Evolutionary conservation across 2,797 vertebrate genomes (phyloP).

Genomic region (Sylvilagus floridanus): DNA sequence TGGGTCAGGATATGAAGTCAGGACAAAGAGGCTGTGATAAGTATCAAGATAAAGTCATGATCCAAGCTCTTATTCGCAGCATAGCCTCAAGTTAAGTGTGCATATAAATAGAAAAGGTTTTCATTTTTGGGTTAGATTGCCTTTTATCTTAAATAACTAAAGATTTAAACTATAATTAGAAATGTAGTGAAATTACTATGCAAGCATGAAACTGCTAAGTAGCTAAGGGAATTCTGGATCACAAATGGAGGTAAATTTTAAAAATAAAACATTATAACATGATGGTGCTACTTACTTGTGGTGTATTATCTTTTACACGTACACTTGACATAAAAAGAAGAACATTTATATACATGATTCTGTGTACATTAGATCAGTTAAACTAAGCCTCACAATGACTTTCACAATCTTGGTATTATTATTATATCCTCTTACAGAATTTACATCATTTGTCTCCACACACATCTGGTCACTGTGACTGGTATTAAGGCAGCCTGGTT

Average conservation of each 20-base stretch:
- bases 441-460: not conserved
- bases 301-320: not conserved
- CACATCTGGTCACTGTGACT: not conserved
- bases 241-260: not conserved
- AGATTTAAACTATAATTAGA: conserved; percentile 59
- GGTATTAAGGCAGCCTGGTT: not conserved
- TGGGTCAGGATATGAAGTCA: not conserved
- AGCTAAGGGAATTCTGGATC: conserved; percentile 38
- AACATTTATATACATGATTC: not conserved
- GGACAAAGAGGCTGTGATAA: not conserved
- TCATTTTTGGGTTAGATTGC: not conserved
- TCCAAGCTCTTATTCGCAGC: not conserved
- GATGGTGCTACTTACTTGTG: not conserved
- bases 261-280: not conserved
- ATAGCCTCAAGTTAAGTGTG: conserved; percentile 1
- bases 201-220: not conserved
- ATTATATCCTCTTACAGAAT: not conserved
- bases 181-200: conserved; percentile 17
- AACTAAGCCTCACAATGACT: not conserved
- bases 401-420: not conserved
- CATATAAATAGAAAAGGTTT: not conserved
- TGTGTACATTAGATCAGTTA: not conserved
- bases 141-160: conserved; percentile 58
- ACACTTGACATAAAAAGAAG: not conserved
- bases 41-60: not conserved